Percentiles rank a stretch among this genome's conserved stretches.
Conservation (phyloP, 92 coral and sea anemone genomes). For the Epizoanthus fatuus region DNA sequence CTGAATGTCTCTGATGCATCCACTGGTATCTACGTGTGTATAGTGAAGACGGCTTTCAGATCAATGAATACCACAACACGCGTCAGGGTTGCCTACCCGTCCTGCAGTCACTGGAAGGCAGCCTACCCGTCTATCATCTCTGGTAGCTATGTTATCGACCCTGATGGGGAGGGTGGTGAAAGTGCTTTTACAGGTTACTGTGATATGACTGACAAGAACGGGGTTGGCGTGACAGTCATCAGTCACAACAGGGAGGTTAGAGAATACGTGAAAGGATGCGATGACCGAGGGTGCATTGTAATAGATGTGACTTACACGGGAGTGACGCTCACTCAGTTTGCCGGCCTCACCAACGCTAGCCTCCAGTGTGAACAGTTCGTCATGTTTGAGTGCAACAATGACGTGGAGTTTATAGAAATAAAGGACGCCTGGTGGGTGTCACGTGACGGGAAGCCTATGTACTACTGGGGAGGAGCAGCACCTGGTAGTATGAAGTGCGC, state of each 20-base stretch:
- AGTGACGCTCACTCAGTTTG: conserved; percentile 21
- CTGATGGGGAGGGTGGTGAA: conserved; percentile 31
- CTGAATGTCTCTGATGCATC: not conserved
- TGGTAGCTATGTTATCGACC: conserved; percentile 28
- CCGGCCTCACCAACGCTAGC: conserved; percentile 23
- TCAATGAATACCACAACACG: not conserved
- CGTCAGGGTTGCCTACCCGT: no score
- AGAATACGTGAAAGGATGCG: conserved; percentile 49
- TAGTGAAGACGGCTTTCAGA: not conserved
- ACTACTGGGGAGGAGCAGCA: conserved; percentile 53
- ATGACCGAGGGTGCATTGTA: not conserved
- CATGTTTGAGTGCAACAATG: no score
- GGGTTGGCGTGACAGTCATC: no score
- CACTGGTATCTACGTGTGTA: not conserved
- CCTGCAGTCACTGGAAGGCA: no score
- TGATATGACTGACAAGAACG: no score
- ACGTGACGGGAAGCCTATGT: not conserved
- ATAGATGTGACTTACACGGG: not conserved
- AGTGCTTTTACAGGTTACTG: no score
- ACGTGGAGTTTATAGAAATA: not conserved
- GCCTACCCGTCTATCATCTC: no score
- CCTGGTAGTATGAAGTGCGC: not conserved
- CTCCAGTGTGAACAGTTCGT: not conserved
- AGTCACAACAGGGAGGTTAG: conserved; percentile 62
- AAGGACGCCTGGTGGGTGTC: not conserved